Evolutionary conservation across 1,140 invertebrate species (phyloP), one percentile per base, ranked within the genome.

Genomic region (Drosophila tsacasi): DNA sequence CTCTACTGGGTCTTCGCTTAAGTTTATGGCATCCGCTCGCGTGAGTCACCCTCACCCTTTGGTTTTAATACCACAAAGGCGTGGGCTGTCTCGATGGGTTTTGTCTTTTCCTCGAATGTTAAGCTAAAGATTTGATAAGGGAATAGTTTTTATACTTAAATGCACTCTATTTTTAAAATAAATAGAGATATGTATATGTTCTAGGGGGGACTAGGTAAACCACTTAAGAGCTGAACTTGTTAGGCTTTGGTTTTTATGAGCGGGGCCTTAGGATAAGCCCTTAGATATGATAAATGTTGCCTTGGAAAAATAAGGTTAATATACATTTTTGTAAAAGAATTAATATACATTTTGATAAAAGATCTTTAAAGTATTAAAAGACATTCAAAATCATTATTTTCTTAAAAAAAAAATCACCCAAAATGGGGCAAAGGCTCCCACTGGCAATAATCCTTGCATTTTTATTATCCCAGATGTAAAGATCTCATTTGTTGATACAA

Each of bases 11-110:
- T 12, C 61, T 64, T 42, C 17, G 62, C 30, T 39, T 66, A 65
- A 37, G 67, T 83, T 83, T 78, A 83, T 69, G 74, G 57, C 67
- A 73, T 80, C 66, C 72, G 73, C 59, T 77, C 12, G 49, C 12
- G 12, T 83, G 81, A 83, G 21, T 83, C 80, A 83, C 27, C 21
- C 39, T 15, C 10, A 32, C 49, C 27, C 49, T 46, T 71, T 32
- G 19, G 4, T 8, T 47, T 68, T 61, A 44, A 27, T 37, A n/a
- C 17, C 1, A 27, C n/a, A 44, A 37, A 49, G 39, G 54, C 54
- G 66, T 77, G 58, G 64, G 58, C 52, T 39, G 32, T 1, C 19
- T 27, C 19, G 25, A 52, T 49, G 35, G 42, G 47, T 61, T 55
- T 61, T 46, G 21, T 19, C 25, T 27, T 23, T n/a, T 23, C 46